These are phyloP conservation scores for Saccostrea cuccullata DNA, from an alignment of 1,140 invertebrate species.

Conservation along the genomic window DNA sequence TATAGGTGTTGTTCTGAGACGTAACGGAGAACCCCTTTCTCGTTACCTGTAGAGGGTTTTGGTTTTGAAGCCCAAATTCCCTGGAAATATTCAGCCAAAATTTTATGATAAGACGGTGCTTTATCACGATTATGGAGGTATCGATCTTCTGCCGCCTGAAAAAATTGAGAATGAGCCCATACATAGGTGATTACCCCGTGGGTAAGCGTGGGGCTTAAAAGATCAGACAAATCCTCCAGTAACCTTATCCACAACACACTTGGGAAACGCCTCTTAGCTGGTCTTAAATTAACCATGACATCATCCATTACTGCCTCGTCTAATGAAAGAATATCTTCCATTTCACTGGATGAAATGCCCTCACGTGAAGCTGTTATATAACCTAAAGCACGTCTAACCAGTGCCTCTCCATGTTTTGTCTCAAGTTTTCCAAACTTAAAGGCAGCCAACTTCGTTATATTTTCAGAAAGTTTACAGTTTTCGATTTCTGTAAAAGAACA, in stretches of 20 bases:
- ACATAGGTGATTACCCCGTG: slow-evolving; percentile 83
- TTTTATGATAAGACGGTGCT: slow-evolving; percentile 77
- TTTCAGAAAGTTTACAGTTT: slow-evolving; percentile 67
- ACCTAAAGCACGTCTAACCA: slow-evolving; percentile 81
- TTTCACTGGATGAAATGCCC: slow-evolving; percentile 87
- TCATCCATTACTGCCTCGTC: slow-evolving; percentile 85
- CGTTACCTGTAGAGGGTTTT: slow-evolving; percentile 70
- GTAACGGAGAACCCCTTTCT: slow-evolving; percentile 65
- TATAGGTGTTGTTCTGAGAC: slow-evolving; percentile 68
- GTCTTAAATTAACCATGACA: slow-evolving; percentile 63
- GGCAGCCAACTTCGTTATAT: slow-evolving; percentile 69
- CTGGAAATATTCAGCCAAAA: slow-evolving; percentile 82
- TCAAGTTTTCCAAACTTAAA: slow-evolving; percentile 85
- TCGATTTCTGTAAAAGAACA: slow-evolving; percentile 67
- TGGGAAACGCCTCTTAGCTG: slow-evolving; percentile 78
- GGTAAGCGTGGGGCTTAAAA: slow-evolving; percentile 83
- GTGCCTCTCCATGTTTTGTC: slow-evolving; percentile 82
- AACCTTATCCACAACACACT: slow-evolving; percentile 85
- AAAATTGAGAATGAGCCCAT: slow-evolving; percentile 83
- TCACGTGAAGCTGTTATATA: slow-evolving; percentile 85
- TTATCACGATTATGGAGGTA: slow-evolving; percentile 79
- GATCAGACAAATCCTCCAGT: slow-evolving; percentile 83
- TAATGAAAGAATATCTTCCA: slow-evolving; percentile 86
- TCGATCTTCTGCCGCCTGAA: slow-evolving; percentile 81
- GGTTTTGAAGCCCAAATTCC: slow-evolving; percentile 67